Evolutionary conservation across 2,888 invertebrate species (phyloP), one percentile per base, ranked within the genome.

Genomic region (Cabera pusaria): DNA sequence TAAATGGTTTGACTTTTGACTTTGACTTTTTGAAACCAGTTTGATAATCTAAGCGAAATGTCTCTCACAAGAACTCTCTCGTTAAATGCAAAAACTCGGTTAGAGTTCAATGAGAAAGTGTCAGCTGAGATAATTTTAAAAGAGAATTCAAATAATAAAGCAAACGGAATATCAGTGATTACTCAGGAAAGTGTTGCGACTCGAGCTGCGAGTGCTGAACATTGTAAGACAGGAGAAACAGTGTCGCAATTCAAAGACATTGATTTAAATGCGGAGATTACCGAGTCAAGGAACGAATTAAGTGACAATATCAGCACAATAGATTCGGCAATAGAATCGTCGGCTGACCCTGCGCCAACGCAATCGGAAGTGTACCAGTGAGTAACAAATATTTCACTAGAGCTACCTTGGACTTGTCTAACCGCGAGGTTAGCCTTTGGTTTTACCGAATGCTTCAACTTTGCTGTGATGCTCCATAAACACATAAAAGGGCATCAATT

Each of bases 211-310:
- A 49, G 43, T 61, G 59, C 39, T 21, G 64, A 56, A 67, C 35
- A 20, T 33, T 26, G 9, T 24, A 24, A 27, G 36, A 32, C 5
- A 39, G 47, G 18, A 39, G 50, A 37, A 16, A 28, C 46, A 27
- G 39, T 63, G 52, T 54, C 48, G 44, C 60, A 56, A 63, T n/a
- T n/a, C n/a, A 17, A 42, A 39, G 39, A 41, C 32, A 58, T 65
- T 59, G 52, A 49, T 44, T 39, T 51, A 44, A 56, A 57, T 46
- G 37, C 43, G 11, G 55, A 48, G 44, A 56, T 56, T 49, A 36
- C 47, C 21, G 55, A 47, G 23, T 47, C 47, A 27, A 53, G 47
- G 28, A 56, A 46, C 27, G 45, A 37, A 32, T 44, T 44, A 6
- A 49, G 38, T 41, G 50, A 52, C 42, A 52, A 49, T 49, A 26